These are phyloP conservation scores for Columbina picui DNA, from an alignment of 2,113 vertebrate species.

Conservation along the genomic window DNA sequence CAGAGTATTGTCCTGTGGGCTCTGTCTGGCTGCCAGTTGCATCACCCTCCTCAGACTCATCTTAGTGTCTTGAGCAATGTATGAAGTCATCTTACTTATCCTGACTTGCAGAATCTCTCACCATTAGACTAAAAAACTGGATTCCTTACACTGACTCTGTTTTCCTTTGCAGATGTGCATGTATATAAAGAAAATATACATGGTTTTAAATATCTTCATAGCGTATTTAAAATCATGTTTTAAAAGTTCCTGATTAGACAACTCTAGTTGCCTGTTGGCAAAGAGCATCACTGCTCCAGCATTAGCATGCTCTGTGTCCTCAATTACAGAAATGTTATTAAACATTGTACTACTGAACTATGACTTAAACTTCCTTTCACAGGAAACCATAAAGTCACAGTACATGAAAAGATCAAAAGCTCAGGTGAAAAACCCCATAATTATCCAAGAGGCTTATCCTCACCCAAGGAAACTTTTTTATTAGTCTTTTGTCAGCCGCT, in stretches of 20 bases:
- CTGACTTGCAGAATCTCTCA: neutral
- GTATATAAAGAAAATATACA: neutral
- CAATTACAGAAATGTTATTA: slow-evolving; percentile 15
- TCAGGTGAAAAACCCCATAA: neutral
- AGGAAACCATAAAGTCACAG: slow-evolving; percentile 45
- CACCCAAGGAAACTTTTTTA: slow-evolving; percentile 28
- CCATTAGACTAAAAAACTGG: neutral
- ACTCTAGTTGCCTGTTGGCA: neutral
- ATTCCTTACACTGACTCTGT: neutral
- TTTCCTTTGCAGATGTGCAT: neutral
- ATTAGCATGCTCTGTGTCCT: neutral
- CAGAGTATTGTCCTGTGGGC: neutral
- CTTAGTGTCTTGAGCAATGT: slow-evolving; percentile 31
- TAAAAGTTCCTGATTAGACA: neutral
- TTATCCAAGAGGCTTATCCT: slow-evolving; percentile 28
- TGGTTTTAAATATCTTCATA: neutral
- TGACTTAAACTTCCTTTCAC: slow-evolving; percentile 64
- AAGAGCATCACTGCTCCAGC: neutral
- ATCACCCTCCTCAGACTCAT: neutral
- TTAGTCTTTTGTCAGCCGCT: slow-evolving; percentile 15
- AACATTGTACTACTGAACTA: slow-evolving; percentile 36
- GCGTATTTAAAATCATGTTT: neutral
- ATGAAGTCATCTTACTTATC: neutral
- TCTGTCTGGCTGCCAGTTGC: neutral
- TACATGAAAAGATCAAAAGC: slow-evolving; percentile 55